Evolutionary conservation across 2,797 vertebrate species (phyloP), one percentile per base, ranked within the genome.

Genomic region (Ctenopoma multispine): DNA sequence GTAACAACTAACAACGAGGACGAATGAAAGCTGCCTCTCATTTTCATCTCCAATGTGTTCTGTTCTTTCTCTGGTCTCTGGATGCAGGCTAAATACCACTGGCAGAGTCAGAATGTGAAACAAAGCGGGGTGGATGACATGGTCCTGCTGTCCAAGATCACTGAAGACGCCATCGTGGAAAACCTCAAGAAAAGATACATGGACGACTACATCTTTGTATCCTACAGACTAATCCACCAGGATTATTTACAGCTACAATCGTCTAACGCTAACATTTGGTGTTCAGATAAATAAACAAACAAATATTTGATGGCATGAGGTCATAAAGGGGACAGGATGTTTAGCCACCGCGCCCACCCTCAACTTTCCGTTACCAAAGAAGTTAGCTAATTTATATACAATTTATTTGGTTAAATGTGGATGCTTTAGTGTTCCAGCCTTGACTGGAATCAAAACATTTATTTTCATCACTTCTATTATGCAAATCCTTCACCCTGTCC

Each of bases 41-140:
- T 23, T 31, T 18, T 43, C 20, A 12, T 17, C 0, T 18, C 7
- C 8, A 43, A 23, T 3, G 6, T 53, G 2, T 17, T 4, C n/a
- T 0, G 31, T 4, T 71, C 10, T 51, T 8, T 60, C 38, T 63
- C 29, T 59, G 14, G 10, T 60, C 38, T 63, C 29, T 62, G 14
- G 4, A 24, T 67, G n/a, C 79, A 95, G 95, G 97, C 96, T 23
- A 99, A 98, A 90, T 98, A 98, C 81, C 97, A 99, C 92, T 99
- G 97, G 97, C 98, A 99, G 92, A 99, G 96, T 93, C 97, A 99
- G 86, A 98, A 99, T 67, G 98, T 99, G 64, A 99, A 98, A 72
- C 97, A 99, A 86, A 99, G 97, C 0, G 97, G 98, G 0, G 97
- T 99, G 92, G 98, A 99, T 0, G 98, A 99, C 93, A 99, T 99